These are phyloP conservation scores for Tortrix viridana DNA, from an alignment of 2,888 invertebrate species.

Conservation along the genomic window DNA sequence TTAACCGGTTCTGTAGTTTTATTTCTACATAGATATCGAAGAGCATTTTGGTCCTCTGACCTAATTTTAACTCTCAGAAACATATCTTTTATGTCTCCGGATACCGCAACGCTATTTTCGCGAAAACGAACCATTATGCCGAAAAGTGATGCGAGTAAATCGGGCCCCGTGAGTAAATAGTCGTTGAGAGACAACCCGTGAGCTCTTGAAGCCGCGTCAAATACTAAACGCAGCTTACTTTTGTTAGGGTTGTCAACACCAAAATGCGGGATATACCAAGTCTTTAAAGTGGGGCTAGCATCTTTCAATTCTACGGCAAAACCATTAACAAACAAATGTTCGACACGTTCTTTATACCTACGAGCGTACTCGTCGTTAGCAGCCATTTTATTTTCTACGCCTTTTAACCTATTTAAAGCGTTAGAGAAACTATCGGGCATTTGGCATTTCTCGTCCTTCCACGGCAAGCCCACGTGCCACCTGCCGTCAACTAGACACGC, in stretches of 20 bases:
- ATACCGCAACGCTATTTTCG: conserved; percentile 50
- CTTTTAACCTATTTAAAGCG: conserved; percentile 37
- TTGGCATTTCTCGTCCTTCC: conserved; percentile 37
- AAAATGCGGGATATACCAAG: conserved; percentile 48
- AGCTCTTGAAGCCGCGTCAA: conserved; percentile 41
- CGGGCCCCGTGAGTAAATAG: conserved; percentile 43
- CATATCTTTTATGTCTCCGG: conserved; percentile 50
- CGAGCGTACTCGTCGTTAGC: conserved; percentile 25
- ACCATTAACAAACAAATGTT: conserved; percentile 43
- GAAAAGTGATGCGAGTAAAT: conserved; percentile 46
- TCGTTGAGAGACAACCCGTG: conserved; percentile 42
- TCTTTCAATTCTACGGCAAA: conserved; percentile 38
- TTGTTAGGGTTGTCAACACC: conserved; percentile 45
- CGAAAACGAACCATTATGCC: conserved; percentile 57
- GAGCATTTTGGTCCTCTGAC: conserved; percentile 47
- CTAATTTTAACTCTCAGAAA: conserved; percentile 48
- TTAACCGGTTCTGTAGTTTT: conserved; percentile 15
- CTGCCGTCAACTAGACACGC: conserved; percentile 35
- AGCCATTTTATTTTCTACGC: conserved; percentile 42
- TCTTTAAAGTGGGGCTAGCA: conserved; percentile 1
- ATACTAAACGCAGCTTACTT: conserved; percentile 42
- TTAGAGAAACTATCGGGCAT: conserved; percentile 41
- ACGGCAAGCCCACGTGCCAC: conserved; percentile 45
- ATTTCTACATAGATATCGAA: conserved; percentile 50
- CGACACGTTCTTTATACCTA: conserved; percentile 41